Percentiles rank a stretch among this genome's conserved stretches.
phyloP scores from a whole-genome alignment of 2,888 invertebrate species.

The Marronus borbonicus region DNA sequence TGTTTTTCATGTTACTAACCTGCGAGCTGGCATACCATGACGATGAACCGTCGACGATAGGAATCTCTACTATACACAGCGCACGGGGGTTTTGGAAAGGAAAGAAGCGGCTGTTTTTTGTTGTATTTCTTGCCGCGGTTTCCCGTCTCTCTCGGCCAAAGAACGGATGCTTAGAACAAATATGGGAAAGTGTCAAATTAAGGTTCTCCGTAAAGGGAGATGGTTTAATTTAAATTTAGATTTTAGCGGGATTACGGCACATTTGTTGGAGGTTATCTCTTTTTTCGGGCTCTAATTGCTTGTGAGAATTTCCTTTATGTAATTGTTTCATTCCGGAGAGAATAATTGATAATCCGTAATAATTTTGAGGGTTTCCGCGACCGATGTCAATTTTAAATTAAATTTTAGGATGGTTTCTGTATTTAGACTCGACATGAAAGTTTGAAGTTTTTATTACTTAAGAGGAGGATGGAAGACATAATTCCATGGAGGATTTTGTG shows the following conservation, averaged over 20 bases:
- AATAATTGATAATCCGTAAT: too few relatives aligned
- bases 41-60: slow-evolving; percentile 33
- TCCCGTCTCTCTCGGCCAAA: background rate
- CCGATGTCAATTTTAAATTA: too few relatives aligned
- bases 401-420: too few relatives aligned
- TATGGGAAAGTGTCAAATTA: slow-evolving; percentile 34
- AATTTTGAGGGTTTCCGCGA: too few relatives aligned
- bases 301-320: too few relatives aligned
- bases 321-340: too few relatives aligned
- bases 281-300: too few relatives aligned
- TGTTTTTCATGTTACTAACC: slow-evolving; percentile 37
- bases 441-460: too few relatives aligned
- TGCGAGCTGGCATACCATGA: slow-evolving; percentile 28
- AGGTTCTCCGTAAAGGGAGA: slow-evolving; percentile 3
- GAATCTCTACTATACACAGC: background rate
- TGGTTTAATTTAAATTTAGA: slow-evolving; percentile 16
- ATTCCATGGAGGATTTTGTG: too few relatives aligned
- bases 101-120: slow-evolving; percentile 5
- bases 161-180: slow-evolving; percentile 20
- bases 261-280: too few relatives aligned
- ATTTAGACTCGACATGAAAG: too few relatives aligned
- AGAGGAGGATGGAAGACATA: too few relatives aligned
- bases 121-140: background rate
- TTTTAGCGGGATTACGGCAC: background rate
- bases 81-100: slow-evolving; percentile 19